Conservation (phyloP, 2,797 vertebrate species). For the Manis pentadactyla region DNA sequence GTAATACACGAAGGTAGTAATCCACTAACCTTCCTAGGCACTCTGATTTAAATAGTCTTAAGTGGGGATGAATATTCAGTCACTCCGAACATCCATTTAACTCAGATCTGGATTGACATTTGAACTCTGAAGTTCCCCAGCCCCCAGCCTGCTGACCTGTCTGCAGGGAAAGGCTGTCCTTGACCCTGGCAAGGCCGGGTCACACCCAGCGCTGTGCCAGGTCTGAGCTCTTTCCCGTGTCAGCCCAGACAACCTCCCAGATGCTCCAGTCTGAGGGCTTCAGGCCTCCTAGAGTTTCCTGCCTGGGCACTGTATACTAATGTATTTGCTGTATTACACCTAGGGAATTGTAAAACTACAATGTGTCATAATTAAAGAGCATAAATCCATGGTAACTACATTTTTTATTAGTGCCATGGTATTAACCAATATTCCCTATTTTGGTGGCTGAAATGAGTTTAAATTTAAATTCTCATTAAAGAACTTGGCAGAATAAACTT, state of each 20-base stretch:
- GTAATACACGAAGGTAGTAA: neutral
- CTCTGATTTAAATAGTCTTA: neutral
- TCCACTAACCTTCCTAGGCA: neutral
- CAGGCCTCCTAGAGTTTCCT: neutral
- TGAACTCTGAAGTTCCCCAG: neutral
- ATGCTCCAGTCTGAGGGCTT: neutral
- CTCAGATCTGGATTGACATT: neutral
- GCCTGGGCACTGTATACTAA: neutral
- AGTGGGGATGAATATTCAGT: neutral
- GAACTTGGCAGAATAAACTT: neutral
- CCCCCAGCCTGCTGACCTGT: neutral
- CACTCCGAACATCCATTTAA: neutral
- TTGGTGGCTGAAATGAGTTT: neutral
- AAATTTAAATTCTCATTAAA: constrained; percentile 32
- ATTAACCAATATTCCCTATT: constrained; percentile 15
- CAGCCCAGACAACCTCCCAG: neutral
- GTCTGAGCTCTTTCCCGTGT: neutral
- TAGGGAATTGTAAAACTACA: neutral
- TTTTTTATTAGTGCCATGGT: neutral
- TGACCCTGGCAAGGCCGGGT: rapidly evolving
- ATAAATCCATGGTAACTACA: neutral
- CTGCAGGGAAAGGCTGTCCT: neutral
- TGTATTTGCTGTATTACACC: neutral
- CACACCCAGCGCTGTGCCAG: neutral
- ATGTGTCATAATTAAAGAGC: neutral